These are phyloP conservation scores for Ormyrus rosae DNA, from an alignment of 2,888 invertebrate species.

Conservation along the genomic window DNA sequence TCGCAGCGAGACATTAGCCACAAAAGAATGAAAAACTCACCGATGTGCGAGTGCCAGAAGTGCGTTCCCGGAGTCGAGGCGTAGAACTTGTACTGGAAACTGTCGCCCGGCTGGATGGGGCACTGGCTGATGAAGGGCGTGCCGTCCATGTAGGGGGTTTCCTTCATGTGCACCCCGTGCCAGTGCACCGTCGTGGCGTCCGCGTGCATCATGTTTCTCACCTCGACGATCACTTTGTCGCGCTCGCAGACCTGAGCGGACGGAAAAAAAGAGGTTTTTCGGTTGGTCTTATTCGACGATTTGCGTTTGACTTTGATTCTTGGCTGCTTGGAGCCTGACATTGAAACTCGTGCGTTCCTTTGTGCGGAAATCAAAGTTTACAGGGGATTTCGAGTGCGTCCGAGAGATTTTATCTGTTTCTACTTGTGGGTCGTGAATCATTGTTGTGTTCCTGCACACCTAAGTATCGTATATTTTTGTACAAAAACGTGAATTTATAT, in stretches of 20 bases:
- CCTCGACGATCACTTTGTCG: constrained; percentile 90
- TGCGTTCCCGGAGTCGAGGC: constrained; percentile 88
- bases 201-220: constrained; percentile 86
- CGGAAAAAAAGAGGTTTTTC: not conserved
- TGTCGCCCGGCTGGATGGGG: constrained; percentile 85
- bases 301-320: too few species aligned
- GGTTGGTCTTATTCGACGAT: too few species aligned
- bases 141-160: constrained; percentile 92
- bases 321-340: too few species aligned
- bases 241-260: constrained; percentile 85
- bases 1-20: not conserved
- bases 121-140: constrained; percentile 92
- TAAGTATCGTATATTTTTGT: too few species aligned
- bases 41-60: constrained; percentile 89
- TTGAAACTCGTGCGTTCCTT: too few species aligned
- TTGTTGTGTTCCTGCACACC: too few species aligned
- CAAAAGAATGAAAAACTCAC: constrained; percentile 66
- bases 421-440: too few species aligned
- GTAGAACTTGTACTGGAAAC: constrained; percentile 85
- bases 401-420: too few species aligned
- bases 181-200: constrained; percentile 93
- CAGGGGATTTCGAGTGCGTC: too few species aligned
- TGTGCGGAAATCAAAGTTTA: too few species aligned
- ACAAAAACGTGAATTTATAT: too few species aligned
- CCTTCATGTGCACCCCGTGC: constrained; percentile 91